These are phyloP conservation scores for Tetragonula clypearis DNA, from an alignment of 1,140 invertebrate genomes.

Conservation along the genomic window DNA sequence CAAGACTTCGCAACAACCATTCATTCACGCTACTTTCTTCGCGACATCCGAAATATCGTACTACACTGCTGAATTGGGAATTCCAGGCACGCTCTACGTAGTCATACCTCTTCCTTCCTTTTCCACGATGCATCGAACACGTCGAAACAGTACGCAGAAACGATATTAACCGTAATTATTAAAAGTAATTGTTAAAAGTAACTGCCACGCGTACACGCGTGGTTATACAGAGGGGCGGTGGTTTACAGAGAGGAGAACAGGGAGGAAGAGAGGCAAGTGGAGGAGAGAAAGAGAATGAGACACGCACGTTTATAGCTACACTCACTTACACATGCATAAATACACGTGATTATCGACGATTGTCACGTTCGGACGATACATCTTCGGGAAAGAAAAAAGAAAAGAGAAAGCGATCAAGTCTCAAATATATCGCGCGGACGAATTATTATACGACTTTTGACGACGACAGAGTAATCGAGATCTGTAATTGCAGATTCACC, in stretches of 20 bases:
- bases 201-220: not conserved
- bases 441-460: not conserved
- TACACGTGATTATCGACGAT: too few relatives aligned
- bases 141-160: not conserved
- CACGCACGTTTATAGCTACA: too few relatives aligned
- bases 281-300: not conserved
- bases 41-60: not conserved
- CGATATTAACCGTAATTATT: not conserved
- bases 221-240: too few relatives aligned
- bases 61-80: constrained; percentile 12
- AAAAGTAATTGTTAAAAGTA: not conserved
- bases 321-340: too few relatives aligned
- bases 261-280: not conserved
- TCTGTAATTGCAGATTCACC: too few relatives aligned
- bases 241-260: not conserved
- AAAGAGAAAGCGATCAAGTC: too few relatives aligned
- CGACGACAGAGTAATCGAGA: too few relatives aligned
- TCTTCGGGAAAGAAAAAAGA: too few relatives aligned
- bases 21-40: not conserved
- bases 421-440: too few relatives aligned
- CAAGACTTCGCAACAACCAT: not conserved
- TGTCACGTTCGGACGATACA: too few relatives aligned
- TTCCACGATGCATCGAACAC: not conserved
- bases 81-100: constrained; percentile 12
- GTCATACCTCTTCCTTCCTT: constrained; percentile 18